phyloP scores from a whole-genome alignment of 1,140 invertebrate genomes.

The Zaprionus davidi region DNA sequence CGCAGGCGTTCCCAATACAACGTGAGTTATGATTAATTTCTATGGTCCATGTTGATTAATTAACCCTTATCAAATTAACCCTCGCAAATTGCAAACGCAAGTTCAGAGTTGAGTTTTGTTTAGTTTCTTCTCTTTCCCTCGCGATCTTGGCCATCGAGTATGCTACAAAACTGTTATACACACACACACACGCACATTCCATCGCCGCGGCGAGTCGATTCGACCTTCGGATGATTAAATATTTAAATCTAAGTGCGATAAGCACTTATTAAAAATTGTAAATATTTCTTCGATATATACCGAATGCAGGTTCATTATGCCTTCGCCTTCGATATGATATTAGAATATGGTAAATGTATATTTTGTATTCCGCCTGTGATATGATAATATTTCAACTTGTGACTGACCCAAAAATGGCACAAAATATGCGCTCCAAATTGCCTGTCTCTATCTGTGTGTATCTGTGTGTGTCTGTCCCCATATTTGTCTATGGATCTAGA shows the following conservation, averaged over 20 bases:
- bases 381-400: constrained; percentile 23
- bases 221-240: constrained; percentile 59
- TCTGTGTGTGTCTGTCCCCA: background rate
- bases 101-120: constrained; percentile 70
- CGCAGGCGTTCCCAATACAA: constrained; percentile 21
- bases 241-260: constrained; percentile 66
- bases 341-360: background rate
- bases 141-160: constrained; percentile 35
- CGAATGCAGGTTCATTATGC: background rate
- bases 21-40: constrained; percentile 54
- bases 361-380: constrained; percentile 20
- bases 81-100: constrained; percentile 44
- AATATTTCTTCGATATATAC: background rate
- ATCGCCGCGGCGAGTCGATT: background rate
- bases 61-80: constrained; percentile 52
- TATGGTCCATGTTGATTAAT: constrained; percentile 46
- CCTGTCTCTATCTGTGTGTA: background rate
- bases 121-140: constrained; percentile 25
- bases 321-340: background rate
- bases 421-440: constrained; percentile 35
- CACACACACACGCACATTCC: background rate
- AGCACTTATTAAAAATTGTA: constrained; percentile 32
- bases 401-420: constrained; percentile 51
- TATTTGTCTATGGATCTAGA: constrained; percentile 42
- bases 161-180: constrained; percentile 31